Conservation (phyloP, 2,113 vertebrate species). For the Dasyornis broadbenti region DNA sequence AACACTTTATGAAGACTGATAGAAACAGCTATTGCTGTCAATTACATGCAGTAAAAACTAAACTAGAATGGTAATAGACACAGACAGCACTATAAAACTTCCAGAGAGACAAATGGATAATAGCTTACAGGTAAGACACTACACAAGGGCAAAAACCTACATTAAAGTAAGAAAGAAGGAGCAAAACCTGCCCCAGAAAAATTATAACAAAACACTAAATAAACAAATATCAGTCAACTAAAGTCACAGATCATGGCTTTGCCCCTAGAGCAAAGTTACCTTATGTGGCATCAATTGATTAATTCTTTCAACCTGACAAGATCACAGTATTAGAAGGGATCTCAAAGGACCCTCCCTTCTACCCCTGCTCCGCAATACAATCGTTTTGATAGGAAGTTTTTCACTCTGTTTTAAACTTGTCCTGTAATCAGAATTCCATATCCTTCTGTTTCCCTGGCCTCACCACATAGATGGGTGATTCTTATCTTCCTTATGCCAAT, state of each 20-base stretch:
- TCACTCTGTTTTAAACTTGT: not conserved
- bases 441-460: not conserved
- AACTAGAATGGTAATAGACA: not conserved
- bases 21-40: not conserved
- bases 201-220: not conserved
- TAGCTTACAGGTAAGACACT: not conserved
- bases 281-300: not conserved
- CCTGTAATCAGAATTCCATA: not conserved
- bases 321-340: not conserved
- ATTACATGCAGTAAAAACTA: not conserved
- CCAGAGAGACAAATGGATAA: not conserved
- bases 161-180: not conserved
- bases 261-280: not conserved
- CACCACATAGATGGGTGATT: not conserved
- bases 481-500: not conserved
- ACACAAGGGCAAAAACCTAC: not conserved
- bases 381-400: not conserved
- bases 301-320: not conserved
- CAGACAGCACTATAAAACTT: not conserved
- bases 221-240: not conserved
- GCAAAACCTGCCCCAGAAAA: rapidly evolving
- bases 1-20: not conserved
- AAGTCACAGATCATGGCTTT: not conserved
- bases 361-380: not conserved
- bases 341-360: not conserved